Evolutionary conservation across 2,113 vertebrate genomes (phyloP).

Genomic region (Edolisoma coerulescens): DNA sequence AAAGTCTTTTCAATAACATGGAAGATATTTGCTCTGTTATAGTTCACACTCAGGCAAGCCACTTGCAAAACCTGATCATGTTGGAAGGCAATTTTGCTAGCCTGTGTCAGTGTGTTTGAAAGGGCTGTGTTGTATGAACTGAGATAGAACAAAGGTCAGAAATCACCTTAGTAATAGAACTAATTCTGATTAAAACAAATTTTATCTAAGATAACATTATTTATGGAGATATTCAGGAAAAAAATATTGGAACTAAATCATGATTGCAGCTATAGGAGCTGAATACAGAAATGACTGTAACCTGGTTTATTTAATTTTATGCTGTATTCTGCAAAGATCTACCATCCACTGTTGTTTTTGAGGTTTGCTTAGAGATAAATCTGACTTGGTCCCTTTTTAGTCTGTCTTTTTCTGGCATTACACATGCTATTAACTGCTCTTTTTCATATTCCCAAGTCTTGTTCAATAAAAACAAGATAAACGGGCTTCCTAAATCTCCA

Average conservation of each 20-base stretch:
- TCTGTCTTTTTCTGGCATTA: not conserved
- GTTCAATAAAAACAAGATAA: not conserved
- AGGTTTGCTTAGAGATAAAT: not conserved
- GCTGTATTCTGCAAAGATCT: not conserved
- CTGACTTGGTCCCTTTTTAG: not conserved
- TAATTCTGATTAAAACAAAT: not conserved
- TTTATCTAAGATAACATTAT: not conserved
- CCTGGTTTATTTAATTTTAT: not conserved
- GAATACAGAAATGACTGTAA: not conserved
- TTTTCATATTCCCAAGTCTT: not conserved
- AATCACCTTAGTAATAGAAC: not conserved
- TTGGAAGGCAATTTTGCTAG: not conserved
- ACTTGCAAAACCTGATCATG: not conserved
- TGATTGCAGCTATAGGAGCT: not conserved
- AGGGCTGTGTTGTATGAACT: not conserved
- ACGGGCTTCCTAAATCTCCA: not conserved
- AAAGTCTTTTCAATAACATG: not conserved
- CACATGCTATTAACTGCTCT: not conserved
- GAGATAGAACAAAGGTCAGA: not conserved
- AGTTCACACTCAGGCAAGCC: not conserved
- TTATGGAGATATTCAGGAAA: not conserved
- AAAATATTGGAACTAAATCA: not conserved
- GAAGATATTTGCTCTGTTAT: not conserved
- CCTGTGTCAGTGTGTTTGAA: not conserved
- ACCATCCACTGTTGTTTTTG: not conserved